These are phyloP conservation scores for Nerophis lumbriciformis DNA, from an alignment of 2,113 vertebrate species.

Conservation along the genomic window DNA sequence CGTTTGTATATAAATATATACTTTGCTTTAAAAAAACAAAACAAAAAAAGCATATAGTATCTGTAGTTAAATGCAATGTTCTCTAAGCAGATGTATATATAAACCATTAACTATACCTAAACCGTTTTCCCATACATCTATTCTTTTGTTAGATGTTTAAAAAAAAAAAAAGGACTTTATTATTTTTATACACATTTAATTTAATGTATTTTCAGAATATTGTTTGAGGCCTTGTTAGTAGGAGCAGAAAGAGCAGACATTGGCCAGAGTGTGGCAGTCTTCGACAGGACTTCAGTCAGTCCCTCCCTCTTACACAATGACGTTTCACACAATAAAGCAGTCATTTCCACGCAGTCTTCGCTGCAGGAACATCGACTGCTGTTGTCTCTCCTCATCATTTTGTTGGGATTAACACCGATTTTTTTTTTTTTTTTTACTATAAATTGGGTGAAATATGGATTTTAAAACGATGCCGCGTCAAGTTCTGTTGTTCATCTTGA, in stretches of 20 bases:
- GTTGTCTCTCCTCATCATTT: neutral
- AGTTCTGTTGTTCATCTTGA: conserved; percentile 37
- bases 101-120: too few relatives aligned
- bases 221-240: conserved; percentile 4
- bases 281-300: conserved; percentile 15
- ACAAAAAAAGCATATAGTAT: conserved; percentile 34
- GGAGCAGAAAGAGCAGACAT: conserved; percentile 43
- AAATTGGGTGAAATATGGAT: neutral
- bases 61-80: neutral
- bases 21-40: too few relatives aligned
- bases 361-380: neutral
- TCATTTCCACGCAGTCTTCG: neutral
- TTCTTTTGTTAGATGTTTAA: too few relatives aligned
- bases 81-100: too few relatives aligned
- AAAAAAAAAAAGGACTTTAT: too few relatives aligned
- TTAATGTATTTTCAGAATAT: too few relatives aligned
- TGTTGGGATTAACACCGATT: accelerated
- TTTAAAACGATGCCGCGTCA: conserved; percentile 56
- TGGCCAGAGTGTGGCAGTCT: conserved; percentile 49
- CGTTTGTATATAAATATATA: too few relatives aligned
- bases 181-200: too few relatives aligned
- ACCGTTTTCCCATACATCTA: too few relatives aligned
- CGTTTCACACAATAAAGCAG: conserved; percentile 32
- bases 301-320: conserved; percentile 29
- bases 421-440: neutral